Percentiles rank a stretch among this genome's conserved stretches.
phyloP scores from a whole-genome alignment of 1,140 invertebrate genomes.

The Choristoneura fumiferana region DNA sequence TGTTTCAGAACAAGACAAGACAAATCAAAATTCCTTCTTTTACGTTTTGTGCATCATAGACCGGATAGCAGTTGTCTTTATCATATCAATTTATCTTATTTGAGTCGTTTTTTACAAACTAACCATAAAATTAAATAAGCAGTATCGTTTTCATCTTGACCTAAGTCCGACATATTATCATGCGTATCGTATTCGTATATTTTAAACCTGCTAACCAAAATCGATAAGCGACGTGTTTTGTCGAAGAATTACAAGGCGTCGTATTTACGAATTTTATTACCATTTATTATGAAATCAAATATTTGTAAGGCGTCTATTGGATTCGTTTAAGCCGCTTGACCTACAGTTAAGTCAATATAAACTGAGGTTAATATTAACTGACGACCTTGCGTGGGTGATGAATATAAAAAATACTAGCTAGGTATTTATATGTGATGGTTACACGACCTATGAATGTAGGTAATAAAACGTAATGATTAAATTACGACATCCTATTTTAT shows the following conservation, averaged over 20 bases:
- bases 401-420: not conserved
- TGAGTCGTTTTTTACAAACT: too few relatives aligned
- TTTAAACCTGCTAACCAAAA: not conserved
- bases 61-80: too few relatives aligned
- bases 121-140: too few relatives aligned
- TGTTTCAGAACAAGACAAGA: too few relatives aligned
- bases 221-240: constrained; percentile 10
- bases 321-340: constrained; percentile 27
- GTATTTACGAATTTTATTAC: constrained; percentile 3
- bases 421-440: too few relatives aligned
- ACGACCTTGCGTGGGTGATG: constrained; percentile 38
- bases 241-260: not conserved
- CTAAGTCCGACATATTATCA: too few relatives aligned
- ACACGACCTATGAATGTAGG: not conserved
- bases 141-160: too few relatives aligned
- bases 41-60: too few relatives aligned
- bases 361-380: constrained; percentile 26
- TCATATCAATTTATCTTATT: too few relatives aligned
- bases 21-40: too few relatives aligned
- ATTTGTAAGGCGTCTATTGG: constrained; percentile 3
- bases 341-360: constrained; percentile 36
- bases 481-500: too few relatives aligned
- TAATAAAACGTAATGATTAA: not conserved
- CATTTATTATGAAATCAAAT: constrained; percentile 20
- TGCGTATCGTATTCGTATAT: too few relatives aligned